Percentiles rank a stretch among this genome's conserved stretches.
These are phyloP conservation scores for Nanger granti DNA, from an alignment of 2,113 vertebrate species.

Conservation along the genomic window DNA sequence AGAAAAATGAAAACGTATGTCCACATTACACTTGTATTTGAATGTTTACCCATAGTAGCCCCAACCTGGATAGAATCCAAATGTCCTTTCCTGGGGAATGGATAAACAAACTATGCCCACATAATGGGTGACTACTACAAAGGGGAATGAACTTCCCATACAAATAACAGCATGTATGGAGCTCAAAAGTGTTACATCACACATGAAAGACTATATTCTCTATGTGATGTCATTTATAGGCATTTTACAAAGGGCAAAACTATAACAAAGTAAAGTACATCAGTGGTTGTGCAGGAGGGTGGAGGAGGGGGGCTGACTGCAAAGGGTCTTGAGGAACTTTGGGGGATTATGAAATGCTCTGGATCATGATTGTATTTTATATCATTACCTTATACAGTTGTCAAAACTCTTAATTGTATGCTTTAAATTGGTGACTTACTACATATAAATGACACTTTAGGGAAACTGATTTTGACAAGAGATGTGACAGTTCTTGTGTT, in stretches of 20 bases:
- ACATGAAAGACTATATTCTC: not conserved
- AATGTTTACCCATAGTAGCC: not conserved
- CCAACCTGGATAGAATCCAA: not conserved
- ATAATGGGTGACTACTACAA: not conserved
- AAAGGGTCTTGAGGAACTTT: not conserved
- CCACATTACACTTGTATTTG: not conserved
- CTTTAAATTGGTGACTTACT: not conserved
- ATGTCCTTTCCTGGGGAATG: not conserved
- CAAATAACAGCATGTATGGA: not conserved
- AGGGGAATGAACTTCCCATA: not conserved
- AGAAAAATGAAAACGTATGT: not conserved
- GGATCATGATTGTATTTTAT: not conserved
- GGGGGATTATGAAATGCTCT: not conserved
- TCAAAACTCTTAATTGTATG: not conserved
- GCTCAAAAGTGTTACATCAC: not conserved
- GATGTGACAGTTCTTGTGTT: not conserved
- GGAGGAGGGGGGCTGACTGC: not conserved
- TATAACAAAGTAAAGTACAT: not conserved
- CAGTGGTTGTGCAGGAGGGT: not conserved
- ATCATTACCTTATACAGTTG: not conserved
- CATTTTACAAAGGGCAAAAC: not conserved
- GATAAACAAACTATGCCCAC: not conserved
- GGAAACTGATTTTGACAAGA: not conserved
- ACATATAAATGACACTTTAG: not conserved
- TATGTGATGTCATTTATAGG: not conserved